Evolutionary conservation across 2,797 vertebrate species (phyloP), one percentile per base, ranked within the genome.

Genomic region (Gadopsis bispinosus): DNA sequence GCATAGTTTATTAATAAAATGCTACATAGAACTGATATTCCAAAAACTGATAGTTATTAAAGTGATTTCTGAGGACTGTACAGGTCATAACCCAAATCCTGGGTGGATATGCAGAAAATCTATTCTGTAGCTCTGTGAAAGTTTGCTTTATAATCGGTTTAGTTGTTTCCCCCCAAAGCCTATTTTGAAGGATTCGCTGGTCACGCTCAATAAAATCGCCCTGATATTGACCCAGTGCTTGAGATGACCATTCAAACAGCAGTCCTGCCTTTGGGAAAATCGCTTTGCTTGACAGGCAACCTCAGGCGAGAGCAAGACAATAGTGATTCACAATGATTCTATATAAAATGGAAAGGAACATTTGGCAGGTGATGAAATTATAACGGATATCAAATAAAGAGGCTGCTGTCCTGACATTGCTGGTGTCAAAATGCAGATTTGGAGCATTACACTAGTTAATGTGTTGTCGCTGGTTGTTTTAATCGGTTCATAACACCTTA

Each of bases 131-230:
- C n/a, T 66, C 22, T 50, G 10, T 73, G 5, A 58, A 68, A 43
- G 37, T 66, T 67, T 47, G 26, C 31, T 26, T 43, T 11, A 66
- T 68, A 63, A 71, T 77, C 33, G 4, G 4, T 69, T 83, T 47
- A 26, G 20, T 51, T 76, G 69, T 84, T 73, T 75, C 45, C 47
- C 72, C 59, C 50, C 39, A 73, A 67, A 80, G 68, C 69, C 48
- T 53, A 6, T 71, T 80, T 69, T 62, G 33, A 69, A 8, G 22
- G 64, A 81, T 78, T 79, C 70, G 14, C 3, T 16, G 39, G 72
- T 84, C 83, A 72, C 45, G 45, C 67, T 83, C 59, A 53, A 63
- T 82, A 77, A 67, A 79, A 63, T 5, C 51, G 14, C 8, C 55
- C 67, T 58, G 50, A 77, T 76, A 79, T n/a, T 68, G 55, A 87